phyloP scores from a whole-genome alignment of 2,797 vertebrate genomes.

The Moxostoma hubbsi region DNA sequence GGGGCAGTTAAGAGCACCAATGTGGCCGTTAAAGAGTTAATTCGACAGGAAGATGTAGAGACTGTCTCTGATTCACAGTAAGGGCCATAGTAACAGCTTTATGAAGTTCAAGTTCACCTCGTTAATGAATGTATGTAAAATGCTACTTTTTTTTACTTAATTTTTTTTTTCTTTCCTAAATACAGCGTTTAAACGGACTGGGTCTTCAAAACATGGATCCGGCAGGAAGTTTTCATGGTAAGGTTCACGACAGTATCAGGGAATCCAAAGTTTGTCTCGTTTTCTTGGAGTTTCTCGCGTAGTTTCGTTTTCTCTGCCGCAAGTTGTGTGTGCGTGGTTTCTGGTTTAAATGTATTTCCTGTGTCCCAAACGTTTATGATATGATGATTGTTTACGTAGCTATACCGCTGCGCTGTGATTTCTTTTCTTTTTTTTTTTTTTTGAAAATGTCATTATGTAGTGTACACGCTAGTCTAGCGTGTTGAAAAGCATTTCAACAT shows the following conservation, averaged over 20 bases:
- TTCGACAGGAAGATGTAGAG: conserved; percentile 45
- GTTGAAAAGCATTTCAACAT: too few species aligned
- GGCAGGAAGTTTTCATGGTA: conserved; percentile 5
- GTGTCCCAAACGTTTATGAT: too few species aligned
- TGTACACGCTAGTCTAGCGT: too few species aligned
- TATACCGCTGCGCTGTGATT: too few species aligned
- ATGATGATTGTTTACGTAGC: too few species aligned
- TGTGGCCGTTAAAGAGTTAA: conserved; percentile 41
- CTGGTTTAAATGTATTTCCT: too few species aligned
- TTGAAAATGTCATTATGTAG: too few species aligned
- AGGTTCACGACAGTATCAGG: background rate
- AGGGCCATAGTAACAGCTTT: background rate
- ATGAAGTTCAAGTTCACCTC: background rate
- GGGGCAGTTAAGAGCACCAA: background rate
- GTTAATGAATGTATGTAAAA: conserved; percentile 3
- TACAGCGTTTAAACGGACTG: background rate
- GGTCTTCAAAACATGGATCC: background rate
- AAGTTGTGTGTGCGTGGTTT: background rate
- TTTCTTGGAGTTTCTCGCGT: background rate
- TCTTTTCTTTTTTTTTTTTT: too few species aligned
- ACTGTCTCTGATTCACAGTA: background rate
- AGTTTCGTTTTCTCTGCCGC: background rate
- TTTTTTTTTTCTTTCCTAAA: too few species aligned
- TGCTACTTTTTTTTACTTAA: too few species aligned
- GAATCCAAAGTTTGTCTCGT: background rate